Percentiles rank a stretch among this genome's conserved stretches.
phyloP scores from a whole-genome alignment of 2,888 invertebrate genomes.

The Tolmerus cingulatus region DNA sequence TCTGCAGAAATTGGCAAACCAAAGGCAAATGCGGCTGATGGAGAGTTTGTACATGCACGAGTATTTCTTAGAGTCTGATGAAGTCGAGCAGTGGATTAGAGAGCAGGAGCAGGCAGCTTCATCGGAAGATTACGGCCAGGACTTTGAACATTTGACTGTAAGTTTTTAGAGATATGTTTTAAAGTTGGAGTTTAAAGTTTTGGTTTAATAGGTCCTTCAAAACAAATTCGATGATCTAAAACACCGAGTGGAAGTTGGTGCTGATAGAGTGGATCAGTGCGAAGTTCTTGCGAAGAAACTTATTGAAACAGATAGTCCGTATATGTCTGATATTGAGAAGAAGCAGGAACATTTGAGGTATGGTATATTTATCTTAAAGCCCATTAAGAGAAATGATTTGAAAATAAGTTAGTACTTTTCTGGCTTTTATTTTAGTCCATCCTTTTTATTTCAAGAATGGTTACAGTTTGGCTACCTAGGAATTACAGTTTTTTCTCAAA shows the following conservation, averaged over 20 bases:
- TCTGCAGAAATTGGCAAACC: conserved; percentile 80
- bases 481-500: background rate
- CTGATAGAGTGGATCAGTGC: conserved; percentile 89
- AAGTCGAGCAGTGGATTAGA: conserved; percentile 90
- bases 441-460: too few species aligned
- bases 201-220: conserved; percentile 71
- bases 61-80: conserved; percentile 88
- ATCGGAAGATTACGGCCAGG: conserved; percentile 93
- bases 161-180: conserved; percentile 46
- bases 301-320: conserved; percentile 83
- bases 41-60: conserved; percentile 91
- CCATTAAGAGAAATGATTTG: background rate
- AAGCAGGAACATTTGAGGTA: conserved; percentile 88
- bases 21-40: conserved; percentile 84
- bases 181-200: background rate
- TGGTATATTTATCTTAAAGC: background rate
- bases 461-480: background rate
- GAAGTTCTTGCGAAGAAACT: conserved; percentile 90
- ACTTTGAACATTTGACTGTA: conserved; percentile 88
- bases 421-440: too few species aligned
- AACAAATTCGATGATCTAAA: conserved; percentile 94
- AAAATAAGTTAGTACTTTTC: too few species aligned
- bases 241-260: conserved; percentile 87
- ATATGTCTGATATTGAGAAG: conserved; percentile 83
- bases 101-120: conserved; percentile 89